Percentiles rank a stretch among this genome's conserved stretches.
phyloP scores from a whole-genome alignment of 1,140 invertebrate genomes.

The Drosophila sechellia region DNA sequence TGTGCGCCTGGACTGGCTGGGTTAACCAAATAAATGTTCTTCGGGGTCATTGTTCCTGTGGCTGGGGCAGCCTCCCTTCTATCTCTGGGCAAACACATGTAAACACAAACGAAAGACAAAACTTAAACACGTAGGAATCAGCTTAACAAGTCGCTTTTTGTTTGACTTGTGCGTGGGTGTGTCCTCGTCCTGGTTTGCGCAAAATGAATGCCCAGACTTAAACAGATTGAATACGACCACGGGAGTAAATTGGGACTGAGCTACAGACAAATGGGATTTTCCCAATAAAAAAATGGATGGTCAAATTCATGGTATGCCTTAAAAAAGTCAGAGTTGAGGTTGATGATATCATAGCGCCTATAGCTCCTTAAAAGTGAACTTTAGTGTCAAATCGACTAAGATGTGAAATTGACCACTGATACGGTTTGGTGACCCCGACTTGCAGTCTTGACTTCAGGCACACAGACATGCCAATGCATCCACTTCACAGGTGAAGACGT shows the following conservation, averaged over 20 bases:
- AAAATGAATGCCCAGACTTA: constrained; percentile 43
- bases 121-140: constrained; percentile 71
- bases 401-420: not conserved
- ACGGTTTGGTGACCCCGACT: constrained; percentile 1
- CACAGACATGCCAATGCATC: not conserved
- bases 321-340: not conserved
- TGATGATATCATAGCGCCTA: no score
- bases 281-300: not conserved
- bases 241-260: constrained; percentile 31
- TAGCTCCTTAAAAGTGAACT: no score
- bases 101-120: constrained; percentile 69
- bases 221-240: constrained; percentile 33
- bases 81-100: constrained; percentile 59
- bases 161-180: constrained; percentile 59
- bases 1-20: constrained; percentile 1
- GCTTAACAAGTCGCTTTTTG: constrained; percentile 65
- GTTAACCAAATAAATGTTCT: constrained; percentile 73
- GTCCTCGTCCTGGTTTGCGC: constrained; percentile 23
- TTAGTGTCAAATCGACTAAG: no score
- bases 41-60: constrained; percentile 53
- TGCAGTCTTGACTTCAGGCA: not conserved
- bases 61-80: not conserved
- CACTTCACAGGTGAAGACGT: constrained; percentile 49
- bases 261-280: constrained; percentile 34
- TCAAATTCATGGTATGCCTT: not conserved